phyloP scores from a whole-genome alignment of 2,888 invertebrate genomes.

The Psylliodes chrysocephalus region DNA sequence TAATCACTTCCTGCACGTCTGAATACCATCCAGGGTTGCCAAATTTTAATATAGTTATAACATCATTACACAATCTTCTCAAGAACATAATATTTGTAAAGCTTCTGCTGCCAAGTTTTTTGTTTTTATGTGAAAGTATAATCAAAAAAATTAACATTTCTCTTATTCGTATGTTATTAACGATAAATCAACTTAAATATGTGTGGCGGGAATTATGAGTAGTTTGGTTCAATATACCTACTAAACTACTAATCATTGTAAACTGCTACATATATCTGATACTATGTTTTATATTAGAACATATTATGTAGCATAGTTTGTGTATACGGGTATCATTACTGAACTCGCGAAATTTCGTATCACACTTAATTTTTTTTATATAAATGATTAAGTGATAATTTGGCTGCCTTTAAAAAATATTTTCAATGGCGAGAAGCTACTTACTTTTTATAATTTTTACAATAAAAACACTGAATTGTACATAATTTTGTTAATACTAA shows the following conservation, averaged over 20 bases:
- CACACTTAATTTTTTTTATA: background rate
- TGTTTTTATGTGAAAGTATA: no score
- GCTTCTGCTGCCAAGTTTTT: no score
- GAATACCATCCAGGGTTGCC: background rate
- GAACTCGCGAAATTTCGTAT: constrained; percentile 9
- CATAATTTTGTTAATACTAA: constrained; percentile 17
- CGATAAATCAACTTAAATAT: no score
- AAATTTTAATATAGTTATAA: constrained; percentile 1
- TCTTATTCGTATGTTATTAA: no score
- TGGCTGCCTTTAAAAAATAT: constrained; percentile 7
- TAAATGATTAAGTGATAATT: constrained; percentile 5
- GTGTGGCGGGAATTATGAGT: no score
- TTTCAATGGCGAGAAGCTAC: background rate
- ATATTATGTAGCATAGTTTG: background rate
- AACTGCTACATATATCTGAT: no score
- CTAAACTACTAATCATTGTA: no score
- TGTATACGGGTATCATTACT: constrained; percentile 2
- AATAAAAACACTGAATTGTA: constrained; percentile 14
- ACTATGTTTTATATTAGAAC: background rate
- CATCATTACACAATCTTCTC: no score
- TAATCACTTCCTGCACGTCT: background rate
- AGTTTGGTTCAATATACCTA: no score
- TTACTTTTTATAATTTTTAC: background rate
- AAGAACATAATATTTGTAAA: background rate
- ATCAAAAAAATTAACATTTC: no score